Evolutionary conservation across 2,113 vertebrate species (phyloP).

Genomic region (Rhinopomastus cyanomelas): DNA sequence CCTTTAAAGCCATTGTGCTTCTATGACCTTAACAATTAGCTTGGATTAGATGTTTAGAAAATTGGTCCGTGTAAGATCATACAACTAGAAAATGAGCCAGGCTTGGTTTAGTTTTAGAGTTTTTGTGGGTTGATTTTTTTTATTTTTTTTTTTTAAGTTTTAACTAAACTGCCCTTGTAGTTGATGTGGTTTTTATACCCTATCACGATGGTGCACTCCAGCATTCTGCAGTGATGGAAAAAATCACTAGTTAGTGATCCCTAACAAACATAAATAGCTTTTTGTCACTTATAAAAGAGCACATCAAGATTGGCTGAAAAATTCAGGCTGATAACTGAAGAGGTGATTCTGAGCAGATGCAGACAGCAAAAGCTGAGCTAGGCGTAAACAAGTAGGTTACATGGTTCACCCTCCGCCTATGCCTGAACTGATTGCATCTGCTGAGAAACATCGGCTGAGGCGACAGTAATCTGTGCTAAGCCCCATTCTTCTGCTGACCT

Average conservation of each 20-base stretch:
- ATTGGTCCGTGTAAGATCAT: neutral
- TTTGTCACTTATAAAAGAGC: neutral
- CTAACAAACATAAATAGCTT: neutral
- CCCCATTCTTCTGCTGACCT: neutral
- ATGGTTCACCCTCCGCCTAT: neutral
- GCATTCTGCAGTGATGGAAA: neutral
- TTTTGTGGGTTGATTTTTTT: too few species aligned
- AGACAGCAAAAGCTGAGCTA: neutral
- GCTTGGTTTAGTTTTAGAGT: too few species aligned
- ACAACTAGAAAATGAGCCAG: neutral
- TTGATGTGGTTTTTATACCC: neutral
- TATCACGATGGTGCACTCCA: neutral
- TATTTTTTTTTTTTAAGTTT: too few species aligned
- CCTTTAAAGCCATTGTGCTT: too few species aligned
- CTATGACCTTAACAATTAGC: neutral
- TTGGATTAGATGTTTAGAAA: neutral
- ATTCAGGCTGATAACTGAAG: neutral
- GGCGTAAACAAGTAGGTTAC: neutral
- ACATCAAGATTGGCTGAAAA: neutral
- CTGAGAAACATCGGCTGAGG: neutral
- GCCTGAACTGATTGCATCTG: neutral
- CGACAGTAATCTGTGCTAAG: rapidly evolving
- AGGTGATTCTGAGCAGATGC: neutral
- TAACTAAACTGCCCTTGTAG: rapidly evolving
- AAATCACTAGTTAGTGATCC: neutral